Conservation (phyloP, 2,888 invertebrate genomes). For the Folsomia manolachei region DNA sequence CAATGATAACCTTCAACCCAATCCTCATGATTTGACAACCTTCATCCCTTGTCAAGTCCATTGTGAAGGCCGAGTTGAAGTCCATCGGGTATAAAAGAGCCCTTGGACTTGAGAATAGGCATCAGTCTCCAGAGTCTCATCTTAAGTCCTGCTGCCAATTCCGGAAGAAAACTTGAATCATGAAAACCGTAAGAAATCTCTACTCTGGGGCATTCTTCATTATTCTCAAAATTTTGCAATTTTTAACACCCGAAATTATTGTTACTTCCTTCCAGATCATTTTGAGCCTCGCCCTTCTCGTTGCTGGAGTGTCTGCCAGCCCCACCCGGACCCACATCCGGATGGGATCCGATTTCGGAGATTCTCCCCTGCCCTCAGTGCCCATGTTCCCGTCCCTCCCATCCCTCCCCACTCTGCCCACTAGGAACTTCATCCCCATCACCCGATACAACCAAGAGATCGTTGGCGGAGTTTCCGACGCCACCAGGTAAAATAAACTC, state of each 20-base stretch:
- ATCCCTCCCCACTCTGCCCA: background rate
- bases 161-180: constrained; percentile 20
- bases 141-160: background rate
- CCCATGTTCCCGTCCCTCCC: background rate
- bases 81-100: background rate
- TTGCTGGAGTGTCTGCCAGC: constrained; percentile 16
- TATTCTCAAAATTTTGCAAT: background rate
- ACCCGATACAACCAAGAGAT: constrained; percentile 1
- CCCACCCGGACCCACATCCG: background rate
- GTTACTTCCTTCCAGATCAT: background rate
- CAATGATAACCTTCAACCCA: background rate
- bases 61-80: too few species aligned
- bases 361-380: background rate
- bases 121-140: background rate
- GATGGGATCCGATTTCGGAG: background rate
- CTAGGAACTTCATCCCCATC: constrained; percentile 11
- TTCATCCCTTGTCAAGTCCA: too few species aligned
- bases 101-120: background rate
- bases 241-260: background rate
- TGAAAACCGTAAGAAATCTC: background rate
- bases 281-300: background rate
- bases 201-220: background rate
- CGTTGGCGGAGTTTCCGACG: background rate
- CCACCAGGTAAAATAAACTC: background rate
- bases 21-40: background rate